Evolutionary conservation across 2,888 invertebrate genomes (phyloP), one percentile per base, ranked within the genome.

Genomic region (Xanthia icteritia): DNA sequence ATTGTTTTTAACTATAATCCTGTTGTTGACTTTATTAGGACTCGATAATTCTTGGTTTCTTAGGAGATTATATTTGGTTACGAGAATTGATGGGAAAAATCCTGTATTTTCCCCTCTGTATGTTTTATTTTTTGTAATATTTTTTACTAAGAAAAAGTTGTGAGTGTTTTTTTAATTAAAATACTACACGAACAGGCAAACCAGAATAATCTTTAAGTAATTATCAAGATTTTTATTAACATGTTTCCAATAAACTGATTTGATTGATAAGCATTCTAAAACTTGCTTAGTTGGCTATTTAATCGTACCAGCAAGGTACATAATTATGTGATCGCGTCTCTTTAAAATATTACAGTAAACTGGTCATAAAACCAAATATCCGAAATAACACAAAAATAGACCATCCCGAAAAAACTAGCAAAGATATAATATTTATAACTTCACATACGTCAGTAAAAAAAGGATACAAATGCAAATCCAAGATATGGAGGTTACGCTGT

Each of bases 401-500:
- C 42, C 3, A 31, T 23, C 31, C 58, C 20, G 8, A 27, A 87
- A 71, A 86, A 88, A 76, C 73, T 76, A 73, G n/a, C 66, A 65
- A 56, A 77, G 67, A 86, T 79, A 69, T 78, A 82, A 86, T 85
- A 88, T 86, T 86, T 87, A 86, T 83, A 87, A 76, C 72, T 77
- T 60, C 60, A 71, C 56, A 64, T 68, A 68, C 75, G 78, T 90
- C 81, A 82, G 84, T 86, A 88, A 89, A 84, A 88, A 89, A 86
- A 82, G 83, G 84, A 88, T 83, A 86, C 85, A 81, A 74, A 90
- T 87, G 88, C 86, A 87, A 90, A 89, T 89, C 69, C 58, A 71
- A 82, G 81, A 88, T 88, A 78, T 73, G 82, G 83, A 81, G 79
- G 82, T 66, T 82, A 76, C 70, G 76, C 69, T 73, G 42, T 71